Evolutionary conservation across 2,797 vertebrate species (phyloP).

Genomic region (Malacoraja senta): DNA sequence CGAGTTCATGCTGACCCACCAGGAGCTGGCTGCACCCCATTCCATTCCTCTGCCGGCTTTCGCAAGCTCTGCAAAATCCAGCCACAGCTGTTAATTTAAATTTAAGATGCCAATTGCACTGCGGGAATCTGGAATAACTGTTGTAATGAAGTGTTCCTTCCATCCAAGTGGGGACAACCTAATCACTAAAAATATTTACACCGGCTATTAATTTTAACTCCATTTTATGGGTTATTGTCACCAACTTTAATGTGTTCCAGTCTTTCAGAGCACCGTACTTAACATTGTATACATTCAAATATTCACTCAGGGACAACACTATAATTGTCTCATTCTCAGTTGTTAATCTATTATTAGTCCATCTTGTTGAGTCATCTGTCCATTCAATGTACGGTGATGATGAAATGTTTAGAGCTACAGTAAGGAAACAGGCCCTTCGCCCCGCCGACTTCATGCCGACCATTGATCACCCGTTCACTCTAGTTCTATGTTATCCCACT

Average conservation of each 20-base stretch:
- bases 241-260: background rate
- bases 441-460: no score
- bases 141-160: background rate
- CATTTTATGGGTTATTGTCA: background rate
- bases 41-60: background rate
- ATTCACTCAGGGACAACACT: background rate
- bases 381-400: background rate
- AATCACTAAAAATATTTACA: background rate
- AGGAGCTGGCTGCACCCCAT: background rate
- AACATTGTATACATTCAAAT: background rate
- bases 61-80: background rate
- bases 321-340: background rate
- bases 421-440: no score
- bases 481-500: no score
- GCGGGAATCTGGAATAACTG: background rate
- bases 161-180: background rate
- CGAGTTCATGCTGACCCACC: background rate
- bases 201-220: background rate
- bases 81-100: background rate
- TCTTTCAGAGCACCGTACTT: background rate
- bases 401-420: background rate
- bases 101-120: background rate
- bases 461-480: no score
- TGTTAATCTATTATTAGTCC: background rate
- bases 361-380: background rate